These are phyloP conservation scores for Diorhabda carinulata DNA, from an alignment of 1,140 invertebrate species.

Conservation along the genomic window DNA sequence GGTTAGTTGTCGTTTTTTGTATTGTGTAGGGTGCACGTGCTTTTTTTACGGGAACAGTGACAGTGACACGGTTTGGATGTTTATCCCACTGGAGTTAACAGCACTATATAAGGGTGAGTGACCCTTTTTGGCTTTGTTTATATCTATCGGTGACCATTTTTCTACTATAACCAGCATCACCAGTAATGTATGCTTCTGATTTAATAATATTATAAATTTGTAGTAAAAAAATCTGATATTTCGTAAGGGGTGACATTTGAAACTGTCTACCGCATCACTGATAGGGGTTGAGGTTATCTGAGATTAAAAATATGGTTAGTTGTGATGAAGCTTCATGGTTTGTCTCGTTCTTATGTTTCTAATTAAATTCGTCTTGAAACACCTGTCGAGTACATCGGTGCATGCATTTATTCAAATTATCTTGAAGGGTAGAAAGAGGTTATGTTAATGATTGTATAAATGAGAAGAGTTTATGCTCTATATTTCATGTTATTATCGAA, in stretches of 20 bases:
- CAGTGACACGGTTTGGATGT: constrained; percentile 5
- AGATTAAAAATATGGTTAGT: background rate
- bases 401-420: background rate
- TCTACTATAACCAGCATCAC: background rate
- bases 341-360: background rate
- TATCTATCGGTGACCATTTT: background rate
- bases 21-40: constrained; percentile 15
- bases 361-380: background rate
- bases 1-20: constrained; percentile 16
- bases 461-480: too few relatives aligned
- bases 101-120: constrained; percentile 15
- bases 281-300: constrained; percentile 1
- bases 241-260: constrained; percentile 1
- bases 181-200: background rate
- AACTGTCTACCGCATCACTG: background rate
- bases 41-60: constrained; percentile 16
- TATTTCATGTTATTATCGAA: too few relatives aligned
- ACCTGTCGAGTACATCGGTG: background rate
- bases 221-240: background rate
- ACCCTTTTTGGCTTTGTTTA: constrained; percentile 15
- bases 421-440: background rate
- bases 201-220: background rate
- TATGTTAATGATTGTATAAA: background rate
- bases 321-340: background rate
- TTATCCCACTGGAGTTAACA: background rate